Percentiles rank a stretch among this genome's conserved stretches.
Conservation (phyloP, 2,797 vertebrate genomes). For the Mus minutoides region DNA sequence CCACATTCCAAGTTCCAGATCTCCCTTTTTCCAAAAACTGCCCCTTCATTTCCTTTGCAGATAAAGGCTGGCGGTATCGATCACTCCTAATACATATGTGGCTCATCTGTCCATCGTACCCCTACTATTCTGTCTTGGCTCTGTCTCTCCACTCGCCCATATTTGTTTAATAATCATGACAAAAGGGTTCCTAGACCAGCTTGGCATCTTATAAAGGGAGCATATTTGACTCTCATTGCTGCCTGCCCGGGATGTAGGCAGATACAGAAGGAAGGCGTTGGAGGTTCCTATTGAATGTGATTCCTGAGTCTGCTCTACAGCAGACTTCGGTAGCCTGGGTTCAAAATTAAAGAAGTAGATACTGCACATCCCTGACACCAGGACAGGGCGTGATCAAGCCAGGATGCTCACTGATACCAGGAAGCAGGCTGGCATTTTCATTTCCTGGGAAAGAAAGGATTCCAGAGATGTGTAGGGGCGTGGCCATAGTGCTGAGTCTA, state of each 20-base stretch:
- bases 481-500: neutral
- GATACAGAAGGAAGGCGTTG: neutral
- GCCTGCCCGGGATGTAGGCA: neutral
- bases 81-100: neutral
- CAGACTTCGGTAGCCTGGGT: neutral
- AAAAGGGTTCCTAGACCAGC: neutral
- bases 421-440: neutral
- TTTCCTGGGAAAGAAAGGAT: conserved; percentile 34
- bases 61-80: neutral
- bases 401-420: neutral
- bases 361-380: neutral
- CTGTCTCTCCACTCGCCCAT: neutral
- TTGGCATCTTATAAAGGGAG: neutral
- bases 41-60: neutral
- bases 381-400: neutral
- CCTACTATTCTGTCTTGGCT: neutral
- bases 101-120: neutral
- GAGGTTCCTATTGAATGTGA: neutral
- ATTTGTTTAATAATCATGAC: conserved; percentile 16
- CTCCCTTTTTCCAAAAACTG: neutral
- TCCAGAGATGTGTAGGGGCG: neutral
- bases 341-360: neutral
- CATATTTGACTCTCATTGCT: neutral
- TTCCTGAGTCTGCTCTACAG: neutral
- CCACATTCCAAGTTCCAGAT: neutral